Evolutionary conservation across 53 echinoderm and acorn worm genomes (phyloP), one percentile per base, ranked within the genome.

Genomic region (Echinometra lucunter): DNA sequence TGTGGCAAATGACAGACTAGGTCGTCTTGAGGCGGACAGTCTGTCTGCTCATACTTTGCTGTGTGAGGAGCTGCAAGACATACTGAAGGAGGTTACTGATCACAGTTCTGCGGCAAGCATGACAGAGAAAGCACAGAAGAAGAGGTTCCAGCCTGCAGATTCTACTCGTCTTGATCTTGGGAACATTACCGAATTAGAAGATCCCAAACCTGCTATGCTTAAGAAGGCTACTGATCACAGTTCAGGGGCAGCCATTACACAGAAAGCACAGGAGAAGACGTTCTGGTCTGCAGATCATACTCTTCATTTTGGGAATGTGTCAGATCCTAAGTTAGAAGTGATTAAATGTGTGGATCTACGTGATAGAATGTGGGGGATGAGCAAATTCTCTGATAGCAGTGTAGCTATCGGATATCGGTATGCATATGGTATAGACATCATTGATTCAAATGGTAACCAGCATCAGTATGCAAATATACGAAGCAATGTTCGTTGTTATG

Each of bases 81-180:
- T 45, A 7, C 47, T 83, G 45, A 47, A 83, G 7, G 45, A 45
- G 27, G 83, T 6, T 83, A 47, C 47, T 1, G 45, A 83, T 83
- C 45, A 83, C 1, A 83, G 27, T 83, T 45, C 83, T 83, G 83
- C 83, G 9, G 83, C 27, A 83, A 16, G 1, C 35, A 45, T 47
- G 1, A 45, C 0, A 12, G 35, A 47, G 47, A 45, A 45, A 83
- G 83, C 83, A 45, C 27, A 27, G 8, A 27, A 83, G 83, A 83
- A 83, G 83, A 83, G 83, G 16, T 83, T 44, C 45, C 44, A 82
- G 21, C 23, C 27, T 44, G 82, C 82, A 82, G 82, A 82, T 82
- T 6, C 21, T 45, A 45, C 27, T 8, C 3, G 10, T 45, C 82
- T 45, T 45, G 45, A 47, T 12, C 47, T 47, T 2, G 83, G 45